Percentiles rank a stretch among this genome's conserved stretches.
Evolutionary conservation across 2,113 vertebrate genomes (phyloP).

Genomic region (Sula dactylatra): DNA sequence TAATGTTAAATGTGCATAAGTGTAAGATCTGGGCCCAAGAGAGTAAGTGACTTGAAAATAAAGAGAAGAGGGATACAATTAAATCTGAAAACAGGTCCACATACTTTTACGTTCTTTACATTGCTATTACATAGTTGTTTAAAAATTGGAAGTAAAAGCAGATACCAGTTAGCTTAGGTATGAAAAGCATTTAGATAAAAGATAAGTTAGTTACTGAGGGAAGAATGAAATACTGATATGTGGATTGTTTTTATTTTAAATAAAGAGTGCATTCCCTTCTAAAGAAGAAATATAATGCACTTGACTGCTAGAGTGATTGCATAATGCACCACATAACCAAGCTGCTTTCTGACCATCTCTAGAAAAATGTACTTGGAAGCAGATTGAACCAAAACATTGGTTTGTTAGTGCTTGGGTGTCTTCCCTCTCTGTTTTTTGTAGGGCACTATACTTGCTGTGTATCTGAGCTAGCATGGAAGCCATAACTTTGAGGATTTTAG

Average conservation of each 20-base stretch:
- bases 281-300: not conserved
- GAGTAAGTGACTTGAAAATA: not conserved
- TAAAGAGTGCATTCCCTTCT: not conserved
- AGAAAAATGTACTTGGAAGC: not conserved
- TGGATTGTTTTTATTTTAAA: not conserved
- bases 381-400: rapidly evolving
- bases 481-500: not conserved
- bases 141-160: not conserved
- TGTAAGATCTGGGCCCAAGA: not conserved
- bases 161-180: not conserved
- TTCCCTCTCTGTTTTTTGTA: not conserved
- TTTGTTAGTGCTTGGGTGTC: not conserved
- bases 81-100: not conserved
- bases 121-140: not conserved
- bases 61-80: not conserved
- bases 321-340: not conserved
- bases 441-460: not conserved
- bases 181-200: not conserved
- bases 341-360: not conserved
- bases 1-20: not conserved
- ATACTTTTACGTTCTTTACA: not conserved
- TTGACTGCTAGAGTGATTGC: not conserved
- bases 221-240: not conserved
- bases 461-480: not conserved
- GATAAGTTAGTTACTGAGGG: not conserved